Conservation (phyloP, 2,797 vertebrate species). For the Hapalemur alaotrensis region DNA sequence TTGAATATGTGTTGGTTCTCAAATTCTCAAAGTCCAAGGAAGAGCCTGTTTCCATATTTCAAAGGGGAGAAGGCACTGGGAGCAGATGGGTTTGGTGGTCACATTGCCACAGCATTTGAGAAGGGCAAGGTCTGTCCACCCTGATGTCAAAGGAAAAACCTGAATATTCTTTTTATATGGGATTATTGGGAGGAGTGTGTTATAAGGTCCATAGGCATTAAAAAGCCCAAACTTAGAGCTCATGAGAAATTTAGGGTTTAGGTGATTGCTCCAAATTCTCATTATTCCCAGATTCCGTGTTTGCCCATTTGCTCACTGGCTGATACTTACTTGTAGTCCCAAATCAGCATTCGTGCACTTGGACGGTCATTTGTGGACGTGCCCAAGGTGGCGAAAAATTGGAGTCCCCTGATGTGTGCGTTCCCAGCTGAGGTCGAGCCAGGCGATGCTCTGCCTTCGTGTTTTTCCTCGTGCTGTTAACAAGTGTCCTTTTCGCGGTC, state of each 20-base stretch:
- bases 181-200: not conserved
- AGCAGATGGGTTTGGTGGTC: not conserved
- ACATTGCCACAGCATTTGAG: not conserved
- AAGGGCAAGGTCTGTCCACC: not conserved
- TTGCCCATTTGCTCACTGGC: not conserved
- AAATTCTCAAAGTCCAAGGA: not conserved
- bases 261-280: too few relatives aligned
- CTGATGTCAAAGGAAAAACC: not conserved
- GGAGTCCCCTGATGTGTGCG: rapidly evolving
- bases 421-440: rapidly evolving
- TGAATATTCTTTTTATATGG: not conserved
- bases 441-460: too few relatives aligned
- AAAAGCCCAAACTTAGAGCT: not conserved
- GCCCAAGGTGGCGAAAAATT: rapidly evolving
- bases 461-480: rapidly evolving
- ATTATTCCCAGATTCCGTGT: not conserved
- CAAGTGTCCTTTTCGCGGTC: not conserved
- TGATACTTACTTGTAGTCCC: not conserved
- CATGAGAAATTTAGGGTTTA: not conserved
- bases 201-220: not conserved
- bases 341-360: not conserved
- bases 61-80: not conserved
- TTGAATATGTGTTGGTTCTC: not conserved
- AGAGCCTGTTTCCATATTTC: not conserved
- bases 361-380: not conserved